phyloP scores from a whole-genome alignment of 2,888 invertebrate genomes.

The Eulithis prunata region DNA sequence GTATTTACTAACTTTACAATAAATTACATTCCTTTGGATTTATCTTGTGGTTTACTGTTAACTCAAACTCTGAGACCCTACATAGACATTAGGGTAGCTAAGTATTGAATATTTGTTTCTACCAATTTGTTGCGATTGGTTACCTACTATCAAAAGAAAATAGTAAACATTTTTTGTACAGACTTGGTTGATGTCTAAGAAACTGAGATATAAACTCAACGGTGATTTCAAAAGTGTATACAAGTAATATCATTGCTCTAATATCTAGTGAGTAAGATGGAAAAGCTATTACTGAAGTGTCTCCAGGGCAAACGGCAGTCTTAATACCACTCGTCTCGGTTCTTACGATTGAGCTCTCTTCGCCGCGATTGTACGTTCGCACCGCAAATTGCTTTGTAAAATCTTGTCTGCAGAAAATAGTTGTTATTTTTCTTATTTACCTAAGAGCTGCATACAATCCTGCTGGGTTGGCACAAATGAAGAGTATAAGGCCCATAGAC shows the following conservation, averaged over 20 bases:
- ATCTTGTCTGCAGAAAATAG: neutral
- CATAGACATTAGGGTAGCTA: too few relatives aligned
- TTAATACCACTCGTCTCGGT: conserved; percentile 27
- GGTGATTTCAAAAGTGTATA: conserved; percentile 17
- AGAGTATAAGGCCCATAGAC: too few relatives aligned
- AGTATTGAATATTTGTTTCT: too few relatives aligned
- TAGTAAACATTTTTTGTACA: too few relatives aligned
- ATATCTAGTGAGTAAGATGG: conserved; percentile 23
- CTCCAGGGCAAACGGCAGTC: conserved; percentile 27
- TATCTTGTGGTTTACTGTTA: too few relatives aligned
- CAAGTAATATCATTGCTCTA: conserved; percentile 15
- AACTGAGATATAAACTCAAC: neutral
- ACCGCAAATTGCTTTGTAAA: conserved; percentile 16
- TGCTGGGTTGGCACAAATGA: too few relatives aligned
- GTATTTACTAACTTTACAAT: too few relatives aligned
- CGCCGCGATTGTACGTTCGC: conserved; percentile 7
- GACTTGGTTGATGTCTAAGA: neutral
- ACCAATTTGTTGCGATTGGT: too few relatives aligned
- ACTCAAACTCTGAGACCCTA: too few relatives aligned
- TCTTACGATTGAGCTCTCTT: conserved; percentile 27
- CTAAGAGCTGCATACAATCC: neutral
- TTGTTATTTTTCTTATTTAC: neutral
- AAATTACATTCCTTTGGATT: too few relatives aligned
- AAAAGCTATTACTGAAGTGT: conserved; percentile 30
- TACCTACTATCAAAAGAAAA: neutral